phyloP scores from a whole-genome alignment of 1,140 invertebrate species.

The Thrips palmi region DNA sequence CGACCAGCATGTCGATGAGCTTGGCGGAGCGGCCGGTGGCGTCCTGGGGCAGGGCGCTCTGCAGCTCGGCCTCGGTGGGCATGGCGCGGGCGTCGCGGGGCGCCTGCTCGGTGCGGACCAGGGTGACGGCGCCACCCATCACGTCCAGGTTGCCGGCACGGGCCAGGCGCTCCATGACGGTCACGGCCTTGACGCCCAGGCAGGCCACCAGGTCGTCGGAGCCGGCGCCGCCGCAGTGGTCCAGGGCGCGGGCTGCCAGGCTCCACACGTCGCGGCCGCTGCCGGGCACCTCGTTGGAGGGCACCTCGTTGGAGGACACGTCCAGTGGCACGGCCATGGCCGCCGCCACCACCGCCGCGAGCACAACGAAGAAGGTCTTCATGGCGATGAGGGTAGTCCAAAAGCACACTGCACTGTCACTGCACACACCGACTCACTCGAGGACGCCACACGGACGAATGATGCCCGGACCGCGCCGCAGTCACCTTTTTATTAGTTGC shows the following conservation, averaged over 20 bases:
- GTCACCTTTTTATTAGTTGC: no score
- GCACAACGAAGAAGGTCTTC: no score
- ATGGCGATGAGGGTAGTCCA: no score
- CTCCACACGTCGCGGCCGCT: conserved; percentile 10
- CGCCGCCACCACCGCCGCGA: conserved; percentile 13
- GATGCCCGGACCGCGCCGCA: no score
- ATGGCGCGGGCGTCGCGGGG: conserved; percentile 22
- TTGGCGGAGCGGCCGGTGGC: conserved; percentile 27
- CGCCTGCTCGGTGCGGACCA: conserved; percentile 31
- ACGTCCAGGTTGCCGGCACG: conserved; percentile 33
- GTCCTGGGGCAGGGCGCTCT: conserved; percentile 29
- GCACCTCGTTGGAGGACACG: no score
- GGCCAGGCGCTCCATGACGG: conserved; percentile 32
- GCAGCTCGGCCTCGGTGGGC: conserved; percentile 29
- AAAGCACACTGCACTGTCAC: no score
- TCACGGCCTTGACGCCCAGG: conserved; percentile 34
- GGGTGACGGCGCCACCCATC: conserved; percentile 33
- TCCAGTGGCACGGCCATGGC: conserved; percentile 20
- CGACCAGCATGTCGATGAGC: conserved; percentile 31
- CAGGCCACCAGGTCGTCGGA: conserved; percentile 27
- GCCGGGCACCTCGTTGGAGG: conserved; percentile 11
- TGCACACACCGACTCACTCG: no score
- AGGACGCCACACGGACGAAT: no score
- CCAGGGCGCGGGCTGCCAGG: conserved; percentile 21
- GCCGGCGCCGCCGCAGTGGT: conserved; percentile 19